Percentiles rank a stretch among this genome's conserved stretches.
These are phyloP conservation scores for Orthosia incerta DNA, from an alignment of 2,888 invertebrate genomes.

Conservation along the genomic window DNA sequence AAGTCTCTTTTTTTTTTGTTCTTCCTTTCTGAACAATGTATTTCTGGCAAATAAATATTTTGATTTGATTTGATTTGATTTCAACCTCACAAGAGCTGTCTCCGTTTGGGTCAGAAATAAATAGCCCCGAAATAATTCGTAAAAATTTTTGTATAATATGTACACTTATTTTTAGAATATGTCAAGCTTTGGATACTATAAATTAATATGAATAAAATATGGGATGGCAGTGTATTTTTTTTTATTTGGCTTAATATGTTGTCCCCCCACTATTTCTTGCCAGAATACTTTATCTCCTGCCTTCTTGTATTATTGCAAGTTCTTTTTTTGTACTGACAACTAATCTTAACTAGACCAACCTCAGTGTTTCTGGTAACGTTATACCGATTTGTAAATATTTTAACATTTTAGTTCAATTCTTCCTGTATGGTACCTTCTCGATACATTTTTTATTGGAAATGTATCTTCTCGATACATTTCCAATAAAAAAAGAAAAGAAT, in stretches of 20 bases:
- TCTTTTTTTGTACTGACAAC: slow-evolving; percentile 25
- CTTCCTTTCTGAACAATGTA: no score
- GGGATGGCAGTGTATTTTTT: slow-evolving; percentile 17
- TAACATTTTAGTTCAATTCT: slow-evolving; percentile 25
- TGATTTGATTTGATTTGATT: no score
- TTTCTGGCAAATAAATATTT: no score
- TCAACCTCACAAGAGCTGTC: no score
- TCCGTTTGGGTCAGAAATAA: background rate
- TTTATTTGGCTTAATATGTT: no score
- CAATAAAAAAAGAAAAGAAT: background rate
- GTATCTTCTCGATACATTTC: background rate
- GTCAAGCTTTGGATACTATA: background rate
- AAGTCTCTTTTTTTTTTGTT: no score
- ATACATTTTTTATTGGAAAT: no score
- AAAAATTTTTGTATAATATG: background rate
- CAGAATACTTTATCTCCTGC: no score
- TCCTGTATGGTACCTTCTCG: background rate
- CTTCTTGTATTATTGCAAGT: background rate
- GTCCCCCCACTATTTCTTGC: no score
- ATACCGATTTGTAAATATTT: slow-evolving; percentile 31
- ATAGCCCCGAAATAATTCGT: background rate
- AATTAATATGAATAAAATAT: slow-evolving; percentile 5
- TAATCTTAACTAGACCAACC: slow-evolving; percentile 29
- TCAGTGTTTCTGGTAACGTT: slow-evolving; percentile 31
- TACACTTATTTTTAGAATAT: background rate